Conservation (phyloP, 1,140 invertebrate species). For the Chironomus striatipennis region DNA sequence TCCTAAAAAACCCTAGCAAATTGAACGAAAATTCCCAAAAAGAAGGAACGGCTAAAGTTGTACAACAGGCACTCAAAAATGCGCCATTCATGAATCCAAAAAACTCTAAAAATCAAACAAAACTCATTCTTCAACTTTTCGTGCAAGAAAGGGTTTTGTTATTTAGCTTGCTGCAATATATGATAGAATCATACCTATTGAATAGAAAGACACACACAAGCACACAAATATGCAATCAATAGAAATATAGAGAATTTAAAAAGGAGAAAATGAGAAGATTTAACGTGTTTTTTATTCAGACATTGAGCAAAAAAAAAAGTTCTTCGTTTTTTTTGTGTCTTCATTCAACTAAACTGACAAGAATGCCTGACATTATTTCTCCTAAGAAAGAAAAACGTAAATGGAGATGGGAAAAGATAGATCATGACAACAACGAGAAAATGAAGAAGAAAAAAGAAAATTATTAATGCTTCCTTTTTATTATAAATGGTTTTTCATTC, state of each 20-base stretch:
- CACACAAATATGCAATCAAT: too few relatives aligned
- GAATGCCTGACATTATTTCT: background rate
- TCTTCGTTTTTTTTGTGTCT: background rate
- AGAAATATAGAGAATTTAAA: too few relatives aligned
- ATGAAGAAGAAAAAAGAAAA: background rate
- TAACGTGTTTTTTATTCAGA: too few relatives aligned
- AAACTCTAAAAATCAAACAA: too few relatives aligned
- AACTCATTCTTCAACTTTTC: background rate
- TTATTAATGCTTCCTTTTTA: slow-evolving; percentile 1
- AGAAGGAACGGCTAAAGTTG: too few relatives aligned
- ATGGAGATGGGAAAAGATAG: background rate
- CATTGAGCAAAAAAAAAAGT: too few relatives aligned
- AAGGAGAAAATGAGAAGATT: too few relatives aligned
- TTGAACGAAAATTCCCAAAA: too few relatives aligned
- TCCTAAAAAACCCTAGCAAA: too few relatives aligned
- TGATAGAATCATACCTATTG: background rate
- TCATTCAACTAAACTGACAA: background rate
- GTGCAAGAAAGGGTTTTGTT: background rate
- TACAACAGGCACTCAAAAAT: too few relatives aligned
- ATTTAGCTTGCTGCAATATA: background rate
- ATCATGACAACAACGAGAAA: background rate
- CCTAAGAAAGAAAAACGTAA: background rate
- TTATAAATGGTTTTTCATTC: slow-evolving; percentile 21
- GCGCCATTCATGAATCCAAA: too few relatives aligned
- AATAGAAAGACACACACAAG: background rate